Evolutionary conservation across 2,888 invertebrate genomes (phyloP).

Genomic region (Cryptus viduatorius): DNA sequence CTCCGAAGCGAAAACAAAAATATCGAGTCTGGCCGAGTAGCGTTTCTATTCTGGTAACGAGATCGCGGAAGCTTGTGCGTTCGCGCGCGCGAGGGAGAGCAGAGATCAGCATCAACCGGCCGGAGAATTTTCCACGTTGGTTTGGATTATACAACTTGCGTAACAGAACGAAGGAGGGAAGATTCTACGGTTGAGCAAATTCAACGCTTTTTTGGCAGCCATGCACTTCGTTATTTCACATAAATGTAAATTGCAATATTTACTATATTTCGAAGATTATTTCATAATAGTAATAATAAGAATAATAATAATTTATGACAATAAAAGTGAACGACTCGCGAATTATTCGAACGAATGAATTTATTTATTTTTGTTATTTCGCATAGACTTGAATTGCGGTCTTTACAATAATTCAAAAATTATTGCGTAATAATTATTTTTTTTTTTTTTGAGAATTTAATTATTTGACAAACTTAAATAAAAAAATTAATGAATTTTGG

Average conservation of each 20-base stretch:
- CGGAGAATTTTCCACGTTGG: constrained; percentile 45
- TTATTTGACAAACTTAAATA: no score
- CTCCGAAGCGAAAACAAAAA: constrained; percentile 62
- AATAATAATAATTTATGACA: no score
- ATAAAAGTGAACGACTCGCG: no score
- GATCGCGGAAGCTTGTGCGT: constrained; percentile 62
- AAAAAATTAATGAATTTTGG: no score
- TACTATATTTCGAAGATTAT: not conserved
- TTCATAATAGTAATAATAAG: no score
- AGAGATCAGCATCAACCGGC: constrained; percentile 17
- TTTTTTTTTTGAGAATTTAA: no score
- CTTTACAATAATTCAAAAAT: no score
- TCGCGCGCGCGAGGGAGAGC: constrained; percentile 25
- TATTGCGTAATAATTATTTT: no score
- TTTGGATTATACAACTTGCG: constrained; percentile 65
- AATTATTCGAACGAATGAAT: no score
- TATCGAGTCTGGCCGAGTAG: constrained; percentile 63
- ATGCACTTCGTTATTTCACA: not conserved
- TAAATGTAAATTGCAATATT: not conserved
- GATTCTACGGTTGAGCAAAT: not conserved
- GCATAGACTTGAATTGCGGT: no score
- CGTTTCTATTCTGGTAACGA: constrained; percentile 65
- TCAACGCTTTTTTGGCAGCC: not conserved
- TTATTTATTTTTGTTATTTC: no score
- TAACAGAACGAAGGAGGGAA: constrained; percentile 31